Percentiles rank a stretch among this genome's conserved stretches.
These are phyloP conservation scores for Cygnus atratus DNA, from an alignment of 2,113 vertebrate genomes.

Conservation along the genomic window DNA sequence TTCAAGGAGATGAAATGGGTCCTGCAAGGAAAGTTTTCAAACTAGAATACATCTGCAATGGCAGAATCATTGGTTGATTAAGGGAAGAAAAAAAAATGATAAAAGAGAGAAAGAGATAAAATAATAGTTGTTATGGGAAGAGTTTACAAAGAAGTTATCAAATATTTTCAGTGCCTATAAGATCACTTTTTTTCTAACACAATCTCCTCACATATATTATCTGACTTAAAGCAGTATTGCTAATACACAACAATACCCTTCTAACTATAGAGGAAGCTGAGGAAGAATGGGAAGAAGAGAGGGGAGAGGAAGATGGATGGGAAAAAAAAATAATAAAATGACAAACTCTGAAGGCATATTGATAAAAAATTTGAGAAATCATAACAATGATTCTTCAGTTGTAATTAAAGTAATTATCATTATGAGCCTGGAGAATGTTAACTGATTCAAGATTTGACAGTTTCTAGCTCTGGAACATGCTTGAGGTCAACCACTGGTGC, in stretches of 20 bases:
- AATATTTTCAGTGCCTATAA: neutral
- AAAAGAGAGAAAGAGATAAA: no score
- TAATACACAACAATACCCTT: neutral
- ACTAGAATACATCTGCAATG: neutral
- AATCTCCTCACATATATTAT: neutral
- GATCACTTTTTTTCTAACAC: neutral
- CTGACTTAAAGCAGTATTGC: neutral
- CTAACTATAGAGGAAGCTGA: neutral
- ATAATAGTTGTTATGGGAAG: neutral
- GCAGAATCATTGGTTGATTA: neutral
- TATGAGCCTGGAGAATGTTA: neutral
- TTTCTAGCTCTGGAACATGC: neutral
- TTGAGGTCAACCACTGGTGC: neutral
- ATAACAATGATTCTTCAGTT: neutral
- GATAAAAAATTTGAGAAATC: neutral
- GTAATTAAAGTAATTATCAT: neutral
- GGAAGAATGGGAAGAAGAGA: neutral
- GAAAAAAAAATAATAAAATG: accelerated
- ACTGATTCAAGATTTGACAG: neutral
- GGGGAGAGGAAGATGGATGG: neutral
- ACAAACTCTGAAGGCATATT: neutral
- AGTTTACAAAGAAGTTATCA: neutral
- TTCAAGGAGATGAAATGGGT: neutral
- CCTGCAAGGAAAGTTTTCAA: neutral
- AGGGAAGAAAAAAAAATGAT: neutral